These are phyloP conservation scores for Psammodynastes pulverulentus DNA, from an alignment of 2,113 vertebrate genomes.

Conservation along the genomic window DNA sequence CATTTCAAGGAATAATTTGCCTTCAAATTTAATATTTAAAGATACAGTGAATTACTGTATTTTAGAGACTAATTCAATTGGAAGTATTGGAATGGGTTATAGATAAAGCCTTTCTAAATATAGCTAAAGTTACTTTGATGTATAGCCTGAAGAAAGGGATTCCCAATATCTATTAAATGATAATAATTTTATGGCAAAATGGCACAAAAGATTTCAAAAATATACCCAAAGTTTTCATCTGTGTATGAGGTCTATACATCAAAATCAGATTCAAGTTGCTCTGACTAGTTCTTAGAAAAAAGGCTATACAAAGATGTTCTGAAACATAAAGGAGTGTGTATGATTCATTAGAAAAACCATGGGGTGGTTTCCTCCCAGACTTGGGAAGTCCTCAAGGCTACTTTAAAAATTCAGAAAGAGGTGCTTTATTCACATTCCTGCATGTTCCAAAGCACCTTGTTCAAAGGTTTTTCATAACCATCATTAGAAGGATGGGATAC, in stretches of 20 bases:
- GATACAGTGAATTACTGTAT: background rate
- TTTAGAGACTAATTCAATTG: background rate
- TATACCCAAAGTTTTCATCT: background rate
- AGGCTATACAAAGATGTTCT: background rate
- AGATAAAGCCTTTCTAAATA: background rate
- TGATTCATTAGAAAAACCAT: background rate
- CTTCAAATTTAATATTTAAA: background rate
- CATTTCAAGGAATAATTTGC: background rate
- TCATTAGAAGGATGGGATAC: background rate
- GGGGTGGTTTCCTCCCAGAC: background rate
- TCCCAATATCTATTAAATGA: background rate
- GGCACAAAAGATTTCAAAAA: background rate
- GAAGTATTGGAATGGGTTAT: background rate
- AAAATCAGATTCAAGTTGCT: background rate
- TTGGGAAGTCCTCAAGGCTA: background rate
- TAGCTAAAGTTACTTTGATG: background rate
- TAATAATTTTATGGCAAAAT: background rate
- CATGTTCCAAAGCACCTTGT: background rate
- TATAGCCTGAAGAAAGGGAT: background rate
- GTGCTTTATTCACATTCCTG: background rate
- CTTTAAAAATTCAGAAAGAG: background rate
- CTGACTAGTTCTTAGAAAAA: background rate
- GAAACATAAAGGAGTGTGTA: background rate
- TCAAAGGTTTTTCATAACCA: background rate
- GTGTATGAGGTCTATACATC: background rate